A percentile compares a stretch with the other conserved stretches of the same genome.
phyloP scores from a whole-genome alignment of 2,797 vertebrate genomes.

The Smutsia temminckii region DNA sequence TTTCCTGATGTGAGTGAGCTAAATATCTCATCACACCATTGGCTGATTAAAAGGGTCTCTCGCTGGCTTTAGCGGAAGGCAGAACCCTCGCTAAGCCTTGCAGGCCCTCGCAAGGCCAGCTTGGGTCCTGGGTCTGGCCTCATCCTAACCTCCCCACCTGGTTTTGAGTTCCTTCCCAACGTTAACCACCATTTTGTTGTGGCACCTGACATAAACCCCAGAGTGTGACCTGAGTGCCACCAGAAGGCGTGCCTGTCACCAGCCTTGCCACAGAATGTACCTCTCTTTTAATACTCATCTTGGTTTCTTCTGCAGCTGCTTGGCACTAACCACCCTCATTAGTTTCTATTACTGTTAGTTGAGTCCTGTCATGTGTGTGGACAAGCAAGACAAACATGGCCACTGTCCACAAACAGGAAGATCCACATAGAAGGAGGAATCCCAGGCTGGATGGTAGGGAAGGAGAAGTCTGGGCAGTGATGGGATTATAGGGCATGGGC shows the following conservation, averaged over 20 bases:
- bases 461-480: background rate
- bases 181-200: background rate
- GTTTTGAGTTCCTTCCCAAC: background rate
- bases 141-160: too few relatives aligned
- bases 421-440: background rate
- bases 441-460: background rate
- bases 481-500: accelerated
- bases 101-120: too few relatives aligned
- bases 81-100: too few relatives aligned
- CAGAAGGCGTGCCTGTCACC: background rate
- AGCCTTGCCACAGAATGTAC: background rate
- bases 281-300: background rate
- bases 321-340: background rate
- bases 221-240: background rate
- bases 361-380: background rate
- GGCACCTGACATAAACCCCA: background rate
- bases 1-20: too few relatives aligned
- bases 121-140: too few relatives aligned
- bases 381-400: background rate
- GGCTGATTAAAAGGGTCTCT: too few relatives aligned
- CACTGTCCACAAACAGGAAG: background rate
- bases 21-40: too few relatives aligned
- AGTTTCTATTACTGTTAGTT: background rate
- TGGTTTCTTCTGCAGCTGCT: background rate
- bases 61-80: too few relatives aligned